Conservation (phyloP, 2,113 vertebrate genomes). For the Amazona guildingii region DNA sequence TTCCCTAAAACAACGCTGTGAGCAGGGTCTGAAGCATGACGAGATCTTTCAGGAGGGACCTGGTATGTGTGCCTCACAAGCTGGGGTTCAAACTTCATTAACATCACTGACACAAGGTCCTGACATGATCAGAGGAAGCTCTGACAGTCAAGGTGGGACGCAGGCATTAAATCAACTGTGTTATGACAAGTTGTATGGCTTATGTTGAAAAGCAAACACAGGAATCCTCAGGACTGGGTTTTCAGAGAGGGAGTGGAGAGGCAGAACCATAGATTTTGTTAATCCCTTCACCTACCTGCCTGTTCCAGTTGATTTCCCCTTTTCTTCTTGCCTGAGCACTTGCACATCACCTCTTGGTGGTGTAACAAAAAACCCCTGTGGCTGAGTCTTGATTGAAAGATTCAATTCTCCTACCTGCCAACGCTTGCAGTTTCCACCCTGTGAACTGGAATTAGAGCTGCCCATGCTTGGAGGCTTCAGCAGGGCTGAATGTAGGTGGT, state of each 20-base stretch:
- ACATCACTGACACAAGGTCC: accelerated
- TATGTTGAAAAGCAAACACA: background rate
- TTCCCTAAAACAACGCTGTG: background rate
- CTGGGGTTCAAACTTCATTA: background rate
- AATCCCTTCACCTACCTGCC: background rate
- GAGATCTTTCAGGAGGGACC: background rate
- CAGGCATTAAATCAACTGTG: background rate
- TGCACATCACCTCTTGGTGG: background rate
- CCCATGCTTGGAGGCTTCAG: background rate
- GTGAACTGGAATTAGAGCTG: background rate
- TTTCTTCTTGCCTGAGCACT: background rate
- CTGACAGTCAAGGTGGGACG: background rate
- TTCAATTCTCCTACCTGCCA: background rate
- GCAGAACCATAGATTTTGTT: background rate
- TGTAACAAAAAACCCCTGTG: background rate
- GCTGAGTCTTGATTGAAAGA: background rate
- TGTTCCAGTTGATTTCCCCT: background rate
- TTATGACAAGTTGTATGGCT: background rate
- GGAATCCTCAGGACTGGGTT: background rate
- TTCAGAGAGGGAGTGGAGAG: background rate
- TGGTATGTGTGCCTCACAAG: background rate
- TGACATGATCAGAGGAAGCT: background rate
- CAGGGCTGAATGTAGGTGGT: background rate
- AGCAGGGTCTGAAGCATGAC: background rate
- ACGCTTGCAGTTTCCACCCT: background rate